Evolutionary conservation across 2,113 vertebrate genomes (phyloP), one percentile per base, ranked within the genome.

Genomic region (Cottus gobio): DNA sequence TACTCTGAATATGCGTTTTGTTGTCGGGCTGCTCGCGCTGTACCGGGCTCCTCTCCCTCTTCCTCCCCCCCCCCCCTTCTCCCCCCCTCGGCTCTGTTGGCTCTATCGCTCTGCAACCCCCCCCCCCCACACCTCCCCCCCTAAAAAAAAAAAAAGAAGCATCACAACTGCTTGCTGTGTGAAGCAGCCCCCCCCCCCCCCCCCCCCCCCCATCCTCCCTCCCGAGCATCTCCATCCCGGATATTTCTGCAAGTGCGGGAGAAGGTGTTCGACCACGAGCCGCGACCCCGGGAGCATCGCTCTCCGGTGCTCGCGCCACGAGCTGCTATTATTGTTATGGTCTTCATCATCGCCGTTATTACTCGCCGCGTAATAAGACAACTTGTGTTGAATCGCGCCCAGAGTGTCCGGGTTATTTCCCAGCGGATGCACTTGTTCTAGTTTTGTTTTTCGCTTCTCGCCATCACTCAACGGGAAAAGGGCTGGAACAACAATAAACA

Each of bases 401-500:
- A 11, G 22, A 30, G 76, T 24, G 68, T 52, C 48, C 48, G 67
- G 58, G 9, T 81, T 67, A 64, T 75, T 83, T 74, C 58, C 69
- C 82, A 24, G 2, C 39, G 60, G 65, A 86, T 64, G 72, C 79
- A 79, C 85, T 85, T 79, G 72, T 73, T 88, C 80, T 36, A 84
- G 79, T 89, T 88, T 82, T 52, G 7, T 91, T 90, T 91, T 81
- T 91, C 90, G 90, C 84, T 78, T 69, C 74, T 85, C 85, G 52
- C 70, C 80, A 78, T 87, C 87, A 78, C 81, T 90, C 83, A 77
- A 63, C 77, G 71, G 70, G 83, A 79, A 82, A 71, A 83, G 74
- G 69, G 65, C 84, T 76, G 79, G 84, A 85, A 66, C 78, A 77
- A 91, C 89, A 90, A 91, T 87, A 86, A 90, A 89, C 82, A 90